Conservation (phyloP, 92 coral and sea anemone species). For the Palythoa heliodiscus region DNA sequence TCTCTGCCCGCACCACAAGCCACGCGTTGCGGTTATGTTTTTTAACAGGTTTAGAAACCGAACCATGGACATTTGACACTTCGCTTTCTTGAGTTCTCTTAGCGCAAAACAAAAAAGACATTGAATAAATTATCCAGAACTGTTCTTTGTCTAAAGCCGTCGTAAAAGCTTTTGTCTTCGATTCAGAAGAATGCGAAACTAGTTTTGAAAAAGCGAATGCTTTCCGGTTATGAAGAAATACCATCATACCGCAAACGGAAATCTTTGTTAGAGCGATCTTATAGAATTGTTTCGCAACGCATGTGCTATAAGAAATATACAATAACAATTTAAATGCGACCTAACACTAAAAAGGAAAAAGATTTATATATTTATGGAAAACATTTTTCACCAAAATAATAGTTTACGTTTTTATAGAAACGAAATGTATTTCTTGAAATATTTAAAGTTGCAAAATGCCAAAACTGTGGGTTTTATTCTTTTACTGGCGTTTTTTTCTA, state of each 20-base stretch:
- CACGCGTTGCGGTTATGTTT: slow-evolving; percentile 29
- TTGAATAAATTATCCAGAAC: slow-evolving; percentile 22
- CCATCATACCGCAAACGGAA: slow-evolving; percentile 18
- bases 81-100: slow-evolving; percentile 12
- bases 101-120: neutral
- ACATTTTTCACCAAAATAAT: slow-evolving; percentile 15
- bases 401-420: neutral
- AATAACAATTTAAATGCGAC: neutral
- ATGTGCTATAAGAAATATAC: neutral
- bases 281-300: neutral
- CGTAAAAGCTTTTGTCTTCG: slow-evolving; percentile 26
- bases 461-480: slow-evolving; percentile 50
- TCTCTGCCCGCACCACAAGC: slow-evolving; percentile 9
- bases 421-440: neutral
- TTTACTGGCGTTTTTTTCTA: slow-evolving; percentile 50
- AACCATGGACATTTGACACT: slow-evolving; percentile 23
- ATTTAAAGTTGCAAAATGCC: slow-evolving; percentile 32
- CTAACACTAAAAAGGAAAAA: neutral
- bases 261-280: neutral
- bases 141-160: slow-evolving; percentile 11
- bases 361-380: neutral
- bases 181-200: slow-evolving; percentile 33
- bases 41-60: slow-evolving; percentile 14
- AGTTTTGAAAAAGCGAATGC: neutral
- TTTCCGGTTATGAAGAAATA: slow-evolving; percentile 16